Base-by-base conservation (phyloP, 2,113 vertebrate species). In the Pseudorectes ferrugineus region DNA sequence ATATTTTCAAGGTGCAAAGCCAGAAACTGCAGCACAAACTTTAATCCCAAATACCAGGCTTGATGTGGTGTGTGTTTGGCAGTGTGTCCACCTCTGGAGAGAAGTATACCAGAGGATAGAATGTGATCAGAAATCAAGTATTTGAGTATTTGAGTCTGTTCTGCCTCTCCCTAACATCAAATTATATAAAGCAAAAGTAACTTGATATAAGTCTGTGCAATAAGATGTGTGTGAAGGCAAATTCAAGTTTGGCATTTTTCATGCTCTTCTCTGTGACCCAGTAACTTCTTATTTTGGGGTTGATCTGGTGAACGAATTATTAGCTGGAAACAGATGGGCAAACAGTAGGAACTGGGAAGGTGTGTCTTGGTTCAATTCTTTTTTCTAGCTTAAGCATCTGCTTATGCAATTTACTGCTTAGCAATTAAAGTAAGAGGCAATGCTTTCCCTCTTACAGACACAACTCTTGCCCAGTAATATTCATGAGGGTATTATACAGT, bases 81-180 rank as follows among this genome's bases (percentile, higher is more conserved):
- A 9, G 5, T 0, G n/a, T 31, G 49, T 18, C 52, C 3, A 0
- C n/a, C 68, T 61, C n/a, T 40, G 6, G 31, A 42, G 22, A 55
- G 62, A 13, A n/a, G 17, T 9, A 8, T 9, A 22, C 11, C 35
- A 28, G 25, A 40, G 52, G 13, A 29, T 2, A 57, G 23, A 16
- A 29, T 14, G 23, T 46, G 35, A 33, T 23, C 16, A 19, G 62
- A 24, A 51, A 22, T 26, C 22, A 57, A 19, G 16, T 25, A 43
- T 29, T 33, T 13, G 23, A 19, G 8, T 45, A 36, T 25, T 26
- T 7, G 28, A 16, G 8, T n/a, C 23, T 46, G 6, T 77, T 55
- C 43, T 88, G 62, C 54, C 25, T 45, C 14, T 45, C 19, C 11
- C 21, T 73, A 23, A 26, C 7, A n/a, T 26, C 2, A 57, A 61